Percentiles rank a stretch among this genome's conserved stretches.
phyloP scores from a whole-genome alignment of 2,113 vertebrate species.

The Conger conger region DNA sequence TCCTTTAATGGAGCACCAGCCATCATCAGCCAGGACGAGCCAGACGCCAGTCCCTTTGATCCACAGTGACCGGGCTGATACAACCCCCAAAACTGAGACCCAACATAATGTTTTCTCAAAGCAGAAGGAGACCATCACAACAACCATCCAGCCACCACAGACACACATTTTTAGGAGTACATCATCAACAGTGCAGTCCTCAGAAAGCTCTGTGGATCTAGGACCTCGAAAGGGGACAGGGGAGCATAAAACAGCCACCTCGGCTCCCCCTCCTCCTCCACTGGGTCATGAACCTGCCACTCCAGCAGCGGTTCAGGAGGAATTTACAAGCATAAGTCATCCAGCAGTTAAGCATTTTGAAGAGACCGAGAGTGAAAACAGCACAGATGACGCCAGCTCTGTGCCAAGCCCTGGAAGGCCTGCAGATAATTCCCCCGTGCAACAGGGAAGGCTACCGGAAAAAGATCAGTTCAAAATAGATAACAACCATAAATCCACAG shows the following conservation, averaged over 20 bases:
- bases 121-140: constrained; percentile 16
- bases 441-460: constrained; percentile 24
- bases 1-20: constrained; percentile 50
- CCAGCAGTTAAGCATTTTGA: constrained; percentile 34
- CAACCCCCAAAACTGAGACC: constrained; percentile 24
- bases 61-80: constrained; percentile 5
- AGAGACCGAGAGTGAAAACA: constrained; percentile 21
- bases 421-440: constrained; percentile 15
- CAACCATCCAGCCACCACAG: constrained; percentile 22
- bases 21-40: constrained; percentile 52
- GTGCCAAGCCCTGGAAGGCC: constrained; percentile 22
- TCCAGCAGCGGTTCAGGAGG: constrained; percentile 29
- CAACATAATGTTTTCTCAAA: constrained; percentile 25
- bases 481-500: constrained; percentile 15
- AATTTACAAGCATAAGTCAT: constrained; percentile 32
- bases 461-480: constrained; percentile 21
- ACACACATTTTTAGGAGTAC: constrained; percentile 30
- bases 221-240: constrained; percentile 24
- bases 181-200: constrained; percentile 25
- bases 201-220: constrained; percentile 36
- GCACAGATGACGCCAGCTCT: constrained; percentile 15
- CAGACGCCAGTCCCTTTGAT: constrained; percentile 45
- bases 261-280: constrained; percentile 16
- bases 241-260: not conserved
- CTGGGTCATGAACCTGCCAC: not conserved